Base-by-base conservation (phyloP, 2,888 invertebrate species). In the Eristalinus aeneus region DNA sequence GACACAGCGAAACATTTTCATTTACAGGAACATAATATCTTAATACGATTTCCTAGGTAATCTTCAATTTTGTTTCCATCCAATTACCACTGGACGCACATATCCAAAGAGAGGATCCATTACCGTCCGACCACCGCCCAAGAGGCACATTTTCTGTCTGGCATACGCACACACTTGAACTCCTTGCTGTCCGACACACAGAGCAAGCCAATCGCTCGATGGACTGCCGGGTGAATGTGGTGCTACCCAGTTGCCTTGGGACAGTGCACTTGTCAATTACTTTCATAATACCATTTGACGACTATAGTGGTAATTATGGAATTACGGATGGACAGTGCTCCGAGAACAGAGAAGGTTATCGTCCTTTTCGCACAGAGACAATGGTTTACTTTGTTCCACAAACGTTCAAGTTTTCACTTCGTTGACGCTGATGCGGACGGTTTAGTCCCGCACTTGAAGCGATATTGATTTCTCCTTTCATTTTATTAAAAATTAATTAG, bases 401-500 rank as follows among this genome's bases (percentile, higher is more conserved):
- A 16, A 27, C 20, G 69, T 22, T 34, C n/a, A 34, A 12, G 34
- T 32, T 61, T 61, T 60, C n/a, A 31, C 22, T 54, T 0, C 22
- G 9, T 23, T 61, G 39, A 56, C 56, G 32, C 31, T 32, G 39
- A 56, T 56, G n/a, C 10, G 20, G 46, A 9, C 1, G 39, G 39
- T 46, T 46, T 46, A 46, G 39, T 23, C 20, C 20, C 34, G 22
- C 53, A 34, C 56, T 53, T 64, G n/a, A 54, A 54, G 20, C 0
- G 31, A 23, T 81, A 86, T 86, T 69, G 86, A 86, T 86, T 82
- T 81, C 63, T 64, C 32, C 64, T 85, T 85, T 76, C 36, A 46
- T 77, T 77, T 72, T 81, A 82, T 86, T 82, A 76, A 82, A 81
- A 82, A 82, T 86, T 86, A 81, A 86, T 86, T 82, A 73, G 69